A percentile compares a stretch with the other conserved stretches of the same genome.
Conservation (phyloP, 2,113 vertebrate species). For the Gymnogyps californianus region DNA sequence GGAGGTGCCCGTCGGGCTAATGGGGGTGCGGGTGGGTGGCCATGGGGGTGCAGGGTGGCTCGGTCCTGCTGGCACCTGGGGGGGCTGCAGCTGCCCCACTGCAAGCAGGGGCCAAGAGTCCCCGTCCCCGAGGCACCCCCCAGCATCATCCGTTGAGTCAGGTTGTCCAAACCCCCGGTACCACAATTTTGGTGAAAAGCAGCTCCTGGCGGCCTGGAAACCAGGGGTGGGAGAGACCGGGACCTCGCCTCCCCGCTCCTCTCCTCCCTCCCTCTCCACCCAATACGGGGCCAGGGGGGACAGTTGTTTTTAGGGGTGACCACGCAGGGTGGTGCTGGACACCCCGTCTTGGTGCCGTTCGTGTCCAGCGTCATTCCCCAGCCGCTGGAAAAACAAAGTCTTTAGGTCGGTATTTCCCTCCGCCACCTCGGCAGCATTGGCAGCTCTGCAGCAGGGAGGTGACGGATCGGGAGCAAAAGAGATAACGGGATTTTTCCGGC, state of each 20-base stretch:
- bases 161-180: rapidly evolving
- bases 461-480: background rate
- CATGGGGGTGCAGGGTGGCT: background rate
- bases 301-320: background rate
- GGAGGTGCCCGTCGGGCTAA: background rate
- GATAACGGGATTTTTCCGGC: background rate
- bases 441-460: background rate
- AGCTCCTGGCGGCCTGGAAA: background rate
- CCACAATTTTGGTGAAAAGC: background rate
- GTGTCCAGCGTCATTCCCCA: background rate
- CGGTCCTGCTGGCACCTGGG: background rate
- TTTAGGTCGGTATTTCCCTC: rapidly evolving
- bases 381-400: rapidly evolving
- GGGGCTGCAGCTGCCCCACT: background rate
- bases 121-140: background rate
- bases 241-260: background rate
- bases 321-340: background rate
- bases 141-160: rapidly evolving
- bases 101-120: background rate
- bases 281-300: background rate
- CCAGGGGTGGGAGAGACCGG: rapidly evolving
- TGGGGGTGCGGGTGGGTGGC: background rate
- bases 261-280: background rate
- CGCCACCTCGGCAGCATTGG: rapidly evolving
- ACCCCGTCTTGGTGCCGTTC: rapidly evolving